Evolutionary conservation across 1,140 invertebrate genomes (phyloP), one percentile per base, ranked within the genome.

Genomic region (Zaprionus lachaisei): DNA sequence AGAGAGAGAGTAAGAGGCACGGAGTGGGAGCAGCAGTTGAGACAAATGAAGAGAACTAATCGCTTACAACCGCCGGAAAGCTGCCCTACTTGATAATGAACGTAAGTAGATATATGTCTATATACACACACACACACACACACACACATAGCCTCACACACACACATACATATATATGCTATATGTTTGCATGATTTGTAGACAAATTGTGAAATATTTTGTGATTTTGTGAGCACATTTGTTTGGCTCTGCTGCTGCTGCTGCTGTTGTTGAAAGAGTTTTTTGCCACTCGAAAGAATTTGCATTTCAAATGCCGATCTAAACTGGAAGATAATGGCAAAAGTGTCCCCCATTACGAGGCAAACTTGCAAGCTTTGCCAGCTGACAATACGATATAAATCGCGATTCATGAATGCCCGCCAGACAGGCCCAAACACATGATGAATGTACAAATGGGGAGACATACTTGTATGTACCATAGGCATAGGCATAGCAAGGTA

Each of bases 251-350:
- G 31, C 31, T 31, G 24, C 4, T 24, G 26, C 26, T 28, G 31
- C 31, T 31, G 28, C 31, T 31, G 31, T 41, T 62, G 60, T 69
- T 69, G 44, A 84, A 77, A 81, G 82, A 79, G 76, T 26, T 70
- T 61, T 67, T 5, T 34, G 83, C 66, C 55, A 65, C 65, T 75
- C 62, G 38, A 22, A 47, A 47, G 38, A 61, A 86, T 87, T 89
- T 83, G 83, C 84, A 89, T 87, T 84, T 79, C 65, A 89, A 87
- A 87, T 83, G 77, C 55, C 78, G 84, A 89, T 84, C 85, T 73
- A 67, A 54, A 77, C 79, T 69, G 83, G 26, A 54, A 77, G 78
- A 83, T 83, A 82, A 81, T 58, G 69, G 72, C 57, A 71, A 64
- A 56, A 72, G 67, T 82, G 76, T 79, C 68, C 63, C 60, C 64